Conservation (phyloP, 1,140 invertebrate genomes). For the Drosophila jambulina region DNA sequence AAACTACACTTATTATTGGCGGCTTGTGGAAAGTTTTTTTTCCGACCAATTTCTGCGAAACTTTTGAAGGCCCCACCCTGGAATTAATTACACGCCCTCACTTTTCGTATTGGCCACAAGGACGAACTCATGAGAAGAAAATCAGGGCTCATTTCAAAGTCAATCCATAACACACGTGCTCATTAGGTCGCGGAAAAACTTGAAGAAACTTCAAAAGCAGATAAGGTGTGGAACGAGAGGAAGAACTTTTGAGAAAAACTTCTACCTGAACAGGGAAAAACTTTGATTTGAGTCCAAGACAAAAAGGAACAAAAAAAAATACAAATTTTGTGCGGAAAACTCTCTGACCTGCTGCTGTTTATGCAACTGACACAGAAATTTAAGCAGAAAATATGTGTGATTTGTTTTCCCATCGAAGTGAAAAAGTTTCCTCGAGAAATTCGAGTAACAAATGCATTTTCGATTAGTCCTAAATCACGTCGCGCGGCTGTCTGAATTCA, state of each 20-base stretch:
- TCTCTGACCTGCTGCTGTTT: constrained; percentile 22
- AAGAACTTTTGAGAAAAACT: constrained; percentile 54
- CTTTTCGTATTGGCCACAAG: constrained; percentile 22
- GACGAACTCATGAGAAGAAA: constrained; percentile 37
- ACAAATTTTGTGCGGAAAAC: constrained; percentile 14
- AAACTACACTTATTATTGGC: constrained; percentile 24
- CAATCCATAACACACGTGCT: constrained; percentile 48
- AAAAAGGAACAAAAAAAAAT: constrained; percentile 5
- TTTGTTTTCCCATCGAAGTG: constrained; percentile 30
- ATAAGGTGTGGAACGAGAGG: constrained; percentile 45
- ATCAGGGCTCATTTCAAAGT: constrained; percentile 41
- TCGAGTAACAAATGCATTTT: constrained; percentile 74
- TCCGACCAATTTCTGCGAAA: constrained; percentile 9
- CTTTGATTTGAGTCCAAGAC: constrained; percentile 45
- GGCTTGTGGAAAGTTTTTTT: constrained; percentile 13
- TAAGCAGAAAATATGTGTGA: constrained; percentile 39
- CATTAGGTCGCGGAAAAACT: constrained; percentile 48
- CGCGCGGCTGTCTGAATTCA: constrained; percentile 51
- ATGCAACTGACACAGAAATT: constrained; percentile 53
- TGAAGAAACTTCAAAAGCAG: constrained; percentile 62
- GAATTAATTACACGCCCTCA: constrained; percentile 28
- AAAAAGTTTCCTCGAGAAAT: constrained; percentile 34
- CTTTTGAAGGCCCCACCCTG: neutral
- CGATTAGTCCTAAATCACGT: constrained; percentile 78
- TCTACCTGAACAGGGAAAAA: constrained; percentile 42